Conservation (phyloP, 2,888 invertebrate genomes). For the Tetragonisca angustula region DNA sequence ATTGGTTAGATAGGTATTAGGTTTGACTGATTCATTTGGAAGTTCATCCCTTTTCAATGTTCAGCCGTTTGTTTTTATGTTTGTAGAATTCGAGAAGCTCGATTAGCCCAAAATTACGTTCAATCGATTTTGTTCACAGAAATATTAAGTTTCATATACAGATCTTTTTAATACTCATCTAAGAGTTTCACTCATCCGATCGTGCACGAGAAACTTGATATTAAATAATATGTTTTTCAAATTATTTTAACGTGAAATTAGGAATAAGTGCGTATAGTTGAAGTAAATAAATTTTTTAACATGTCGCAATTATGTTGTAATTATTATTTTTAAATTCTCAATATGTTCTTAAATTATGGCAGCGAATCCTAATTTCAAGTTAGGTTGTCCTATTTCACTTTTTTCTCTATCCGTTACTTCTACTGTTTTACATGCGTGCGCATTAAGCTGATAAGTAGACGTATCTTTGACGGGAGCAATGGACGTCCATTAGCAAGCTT, state of each 20-base stretch:
- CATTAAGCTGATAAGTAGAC: slow-evolving; percentile 78
- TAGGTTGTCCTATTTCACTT: slow-evolving; percentile 8
- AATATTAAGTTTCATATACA: no score
- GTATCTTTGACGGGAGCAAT: slow-evolving; percentile 81
- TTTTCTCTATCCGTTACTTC: slow-evolving; percentile 19
- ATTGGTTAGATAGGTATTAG: not conserved
- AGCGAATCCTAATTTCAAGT: not conserved
- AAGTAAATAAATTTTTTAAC: no score
- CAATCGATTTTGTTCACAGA: no score
- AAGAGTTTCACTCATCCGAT: no score
- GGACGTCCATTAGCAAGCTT: slow-evolving; percentile 84
- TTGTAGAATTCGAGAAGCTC: no score
- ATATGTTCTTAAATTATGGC: not conserved
- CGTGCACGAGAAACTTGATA: not conserved
- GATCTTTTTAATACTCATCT: not conserved
- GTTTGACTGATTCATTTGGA: not conserved
- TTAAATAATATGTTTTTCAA: no score
- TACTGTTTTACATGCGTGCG: slow-evolving; percentile 65
- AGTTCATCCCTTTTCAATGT: no score
- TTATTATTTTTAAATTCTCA: no score
- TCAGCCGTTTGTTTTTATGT: no score
- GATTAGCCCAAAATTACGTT: no score
- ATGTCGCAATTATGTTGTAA: no score
- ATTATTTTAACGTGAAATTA: not conserved
- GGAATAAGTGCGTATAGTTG: not conserved